Evolutionary conservation across 35 echinoderm and acorn worm species (phyloP).

Genomic region (Lytechinus pictus): DNA sequence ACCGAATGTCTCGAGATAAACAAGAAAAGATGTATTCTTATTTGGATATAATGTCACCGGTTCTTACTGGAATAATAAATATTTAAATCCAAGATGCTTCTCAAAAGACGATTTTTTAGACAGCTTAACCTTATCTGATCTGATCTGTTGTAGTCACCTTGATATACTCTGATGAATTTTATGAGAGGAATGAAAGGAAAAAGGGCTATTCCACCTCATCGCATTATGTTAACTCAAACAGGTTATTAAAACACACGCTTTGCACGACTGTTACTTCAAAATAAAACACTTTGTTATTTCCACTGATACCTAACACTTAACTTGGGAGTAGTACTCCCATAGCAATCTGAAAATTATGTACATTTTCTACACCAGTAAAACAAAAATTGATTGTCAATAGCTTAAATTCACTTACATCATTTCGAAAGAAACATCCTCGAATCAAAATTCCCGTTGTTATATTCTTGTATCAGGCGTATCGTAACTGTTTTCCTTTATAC

Average conservation of each 20-base stretch:
- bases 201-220: not conserved
- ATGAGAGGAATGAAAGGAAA: not conserved
- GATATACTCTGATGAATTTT: not conserved
- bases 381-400: not conserved
- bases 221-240: not conserved
- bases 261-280: constrained; percentile 30
- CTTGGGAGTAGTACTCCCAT: not conserved
- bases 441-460: not conserved
- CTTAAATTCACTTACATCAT: not conserved
- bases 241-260: constrained; percentile 18
- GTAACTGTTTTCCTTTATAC: not conserved
- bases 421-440: not conserved
- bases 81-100: too few species aligned
- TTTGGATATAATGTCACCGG: not conserved
- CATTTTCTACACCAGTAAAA: constrained; percentile 35
- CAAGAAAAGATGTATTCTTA: too few species aligned
- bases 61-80: not conserved
- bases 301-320: not conserved
- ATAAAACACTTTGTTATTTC: constrained; percentile 29
- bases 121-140: too few species aligned
- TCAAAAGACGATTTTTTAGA: not conserved
- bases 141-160: too few species aligned
- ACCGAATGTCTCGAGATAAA: too few species aligned
- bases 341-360: constrained; percentile 22
- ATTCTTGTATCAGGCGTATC: not conserved